phyloP scores from a whole-genome alignment of 2,113 vertebrate species.

The Oxyura jamaicensis region DNA sequence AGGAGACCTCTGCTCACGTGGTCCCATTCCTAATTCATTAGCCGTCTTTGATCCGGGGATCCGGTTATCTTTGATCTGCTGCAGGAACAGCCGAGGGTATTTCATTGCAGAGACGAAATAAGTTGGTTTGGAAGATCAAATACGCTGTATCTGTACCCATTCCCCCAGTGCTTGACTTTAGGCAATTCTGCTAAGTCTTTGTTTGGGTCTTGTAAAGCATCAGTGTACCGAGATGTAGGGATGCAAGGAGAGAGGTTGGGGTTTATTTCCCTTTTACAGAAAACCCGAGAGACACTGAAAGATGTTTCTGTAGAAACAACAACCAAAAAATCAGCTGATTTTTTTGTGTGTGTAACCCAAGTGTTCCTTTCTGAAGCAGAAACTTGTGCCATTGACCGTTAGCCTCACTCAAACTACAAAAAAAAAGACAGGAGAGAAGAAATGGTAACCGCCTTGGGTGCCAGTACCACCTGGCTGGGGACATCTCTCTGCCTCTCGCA shows the following conservation, averaged over 20 bases:
- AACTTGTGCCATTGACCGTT: not conserved
- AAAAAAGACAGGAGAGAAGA: not conserved
- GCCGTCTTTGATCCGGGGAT: not conserved
- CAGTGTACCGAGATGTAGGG: not conserved
- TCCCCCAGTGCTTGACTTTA: not conserved
- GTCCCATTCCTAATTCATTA: not conserved
- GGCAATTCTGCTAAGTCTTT: slow-evolving; percentile 6
- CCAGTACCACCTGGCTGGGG: rapidly evolving
- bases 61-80: slow-evolving; percentile 23
- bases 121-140: slow-evolving; percentile 37
- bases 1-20: not conserved
- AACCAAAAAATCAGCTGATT: not conserved
- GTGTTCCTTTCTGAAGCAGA: not conserved
- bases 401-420: not conserved
- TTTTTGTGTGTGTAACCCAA: not conserved
- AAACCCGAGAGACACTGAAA: not conserved
- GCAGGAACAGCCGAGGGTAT: not conserved
- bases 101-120: not conserved
- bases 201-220: not conserved
- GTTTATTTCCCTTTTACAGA: not conserved
- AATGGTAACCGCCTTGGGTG: not conserved
- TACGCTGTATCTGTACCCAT: not conserved
- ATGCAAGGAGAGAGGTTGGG: not conserved
- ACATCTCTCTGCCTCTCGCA: not conserved
- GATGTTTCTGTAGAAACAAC: not conserved